A percentile compares a stretch with the other conserved stretches of the same genome.
These are phyloP conservation scores for Lasioglossum pauxillum DNA, from an alignment of 2,888 invertebrate species.

Conservation along the genomic window DNA sequence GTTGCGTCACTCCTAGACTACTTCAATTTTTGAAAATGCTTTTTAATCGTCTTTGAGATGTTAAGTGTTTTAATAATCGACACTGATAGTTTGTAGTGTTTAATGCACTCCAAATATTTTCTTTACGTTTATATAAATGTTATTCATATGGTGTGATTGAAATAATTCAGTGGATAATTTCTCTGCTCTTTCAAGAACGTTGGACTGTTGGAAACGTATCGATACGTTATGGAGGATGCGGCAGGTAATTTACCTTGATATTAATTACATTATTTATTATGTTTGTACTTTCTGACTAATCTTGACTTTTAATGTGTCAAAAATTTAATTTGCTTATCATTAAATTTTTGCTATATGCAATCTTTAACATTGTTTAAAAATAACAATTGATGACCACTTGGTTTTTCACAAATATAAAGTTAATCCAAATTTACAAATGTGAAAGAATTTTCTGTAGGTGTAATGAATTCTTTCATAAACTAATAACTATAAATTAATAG, in stretches of 20 bases:
- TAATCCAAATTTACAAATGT: not conserved
- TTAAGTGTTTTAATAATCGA: not conserved
- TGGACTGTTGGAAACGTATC: conserved; percentile 77
- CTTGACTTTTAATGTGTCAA: not conserved
- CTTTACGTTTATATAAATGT: not conserved
- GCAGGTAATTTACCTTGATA: conserved; percentile 71
- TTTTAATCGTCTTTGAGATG: not conserved
- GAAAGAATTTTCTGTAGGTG: not conserved
- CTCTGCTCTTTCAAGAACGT: conserved; percentile 53
- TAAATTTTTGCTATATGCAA: not conserved
- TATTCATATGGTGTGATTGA: not conserved
- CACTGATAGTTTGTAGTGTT: not conserved
- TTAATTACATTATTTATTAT: not conserved
- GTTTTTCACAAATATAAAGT: not conserved
- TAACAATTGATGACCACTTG: not conserved
- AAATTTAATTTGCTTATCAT: not conserved
- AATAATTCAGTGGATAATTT: conserved; percentile 3
- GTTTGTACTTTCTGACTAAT: not conserved
- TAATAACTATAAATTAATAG: not conserved
- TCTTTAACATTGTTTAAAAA: not conserved
- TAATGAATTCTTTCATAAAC: too few relatives aligned
- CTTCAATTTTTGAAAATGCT: not conserved
- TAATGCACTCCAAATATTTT: not conserved
- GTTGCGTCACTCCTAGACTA: not conserved
- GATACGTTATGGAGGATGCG: conserved; percentile 79